phyloP scores from a whole-genome alignment of 2,797 vertebrate species.

The Catostomus latipinnis region DNA sequence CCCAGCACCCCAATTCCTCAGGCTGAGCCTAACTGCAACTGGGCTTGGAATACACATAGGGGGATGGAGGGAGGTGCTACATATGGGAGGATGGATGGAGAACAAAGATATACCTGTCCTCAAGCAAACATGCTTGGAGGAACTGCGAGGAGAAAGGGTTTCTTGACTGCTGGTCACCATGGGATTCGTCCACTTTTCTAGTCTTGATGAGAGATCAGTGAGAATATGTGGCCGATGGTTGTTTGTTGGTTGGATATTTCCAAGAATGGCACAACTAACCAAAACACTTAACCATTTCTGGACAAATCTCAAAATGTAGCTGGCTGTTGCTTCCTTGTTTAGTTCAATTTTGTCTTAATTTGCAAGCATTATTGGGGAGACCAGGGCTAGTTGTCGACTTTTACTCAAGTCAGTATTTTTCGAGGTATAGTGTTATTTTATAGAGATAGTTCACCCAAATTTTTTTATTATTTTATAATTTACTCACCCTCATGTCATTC shows the following conservation, averaged over 20 bases:
- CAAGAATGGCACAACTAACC: no score
- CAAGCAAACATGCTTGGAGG: conserved; percentile 45
- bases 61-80: conserved; percentile 1
- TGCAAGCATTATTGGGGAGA: no score
- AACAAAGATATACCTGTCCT: conserved; percentile 50
- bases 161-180: conserved; percentile 57
- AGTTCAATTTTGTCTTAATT: neutral
- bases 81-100: conserved; percentile 22
- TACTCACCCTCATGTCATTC: no score
- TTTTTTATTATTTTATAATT: no score
- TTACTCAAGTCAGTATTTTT: no score
- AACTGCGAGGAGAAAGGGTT: conserved; percentile 22
- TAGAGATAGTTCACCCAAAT: no score
- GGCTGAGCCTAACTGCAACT: conserved; percentile 8
- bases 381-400: no score
- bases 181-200: conserved; percentile 38
- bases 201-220: no score
- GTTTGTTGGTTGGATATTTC: neutral
- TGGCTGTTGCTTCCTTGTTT: neutral
- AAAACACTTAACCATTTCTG: no score
- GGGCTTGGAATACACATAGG: neutral
- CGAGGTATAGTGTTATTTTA: no score
- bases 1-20: conserved; percentile 48
- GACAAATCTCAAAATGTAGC: neutral
- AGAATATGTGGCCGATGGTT: no score